Conservation (phyloP, 1,140 invertebrate species). For the Plectrocnemia conspersa region DNA sequence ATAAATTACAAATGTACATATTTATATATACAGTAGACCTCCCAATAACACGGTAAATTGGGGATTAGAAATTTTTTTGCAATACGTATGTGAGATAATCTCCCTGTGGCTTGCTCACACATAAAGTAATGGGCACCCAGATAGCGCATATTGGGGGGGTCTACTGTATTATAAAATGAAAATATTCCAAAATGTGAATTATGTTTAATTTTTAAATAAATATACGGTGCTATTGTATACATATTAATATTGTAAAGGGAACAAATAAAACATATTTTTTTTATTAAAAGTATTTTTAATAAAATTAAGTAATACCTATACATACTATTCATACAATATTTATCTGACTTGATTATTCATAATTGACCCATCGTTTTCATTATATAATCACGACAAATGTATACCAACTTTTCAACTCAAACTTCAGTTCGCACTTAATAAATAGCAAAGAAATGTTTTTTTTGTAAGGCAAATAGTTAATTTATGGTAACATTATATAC, state of each 20-base stretch:
- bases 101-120: no score
- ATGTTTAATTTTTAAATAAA: not conserved
- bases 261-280: slow-evolving; percentile 18
- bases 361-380: slow-evolving; percentile 10
- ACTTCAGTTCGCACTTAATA: not conserved
- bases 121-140: no score
- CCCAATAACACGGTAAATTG: no score
- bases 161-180: no score
- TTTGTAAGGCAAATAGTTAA: slow-evolving; percentile 4
- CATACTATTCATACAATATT: slow-evolving; percentile 29
- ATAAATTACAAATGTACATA: no score
- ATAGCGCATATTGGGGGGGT: no score
- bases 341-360: slow-evolving; percentile 21
- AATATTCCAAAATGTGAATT: no score
- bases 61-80: no score
- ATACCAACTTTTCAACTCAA: no score
- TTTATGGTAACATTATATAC: slow-evolving; percentile 22
- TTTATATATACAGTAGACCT: no score
- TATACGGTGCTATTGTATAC: not conserved
- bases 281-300: slow-evolving; percentile 31
- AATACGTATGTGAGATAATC: no score
- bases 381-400: not conserved
- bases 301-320: slow-evolving; percentile 31
- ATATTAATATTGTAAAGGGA: slow-evolving; percentile 8
- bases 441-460: not conserved